Percentiles rank a stretch among this genome's conserved stretches.
These are phyloP conservation scores for Sebastes fasciatus DNA, from an alignment of 2,113 vertebrate genomes.

Conservation along the genomic window DNA sequence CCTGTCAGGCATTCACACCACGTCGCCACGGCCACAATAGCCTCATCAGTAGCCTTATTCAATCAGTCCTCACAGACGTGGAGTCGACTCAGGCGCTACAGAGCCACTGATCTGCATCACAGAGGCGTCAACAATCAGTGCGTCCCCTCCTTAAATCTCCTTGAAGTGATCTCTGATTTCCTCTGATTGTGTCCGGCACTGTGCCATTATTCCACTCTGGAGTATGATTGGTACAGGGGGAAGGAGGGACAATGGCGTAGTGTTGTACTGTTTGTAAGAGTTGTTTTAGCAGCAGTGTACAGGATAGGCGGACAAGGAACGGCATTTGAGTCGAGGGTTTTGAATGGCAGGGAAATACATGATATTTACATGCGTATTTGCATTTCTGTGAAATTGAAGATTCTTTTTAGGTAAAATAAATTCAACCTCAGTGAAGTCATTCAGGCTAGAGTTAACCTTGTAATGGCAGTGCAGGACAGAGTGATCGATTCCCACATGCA, in stretches of 20 bases:
- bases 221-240: slow-evolving; percentile 17
- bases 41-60: slow-evolving; percentile 78
- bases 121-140: slow-evolving; percentile 56
- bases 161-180: slow-evolving; percentile 70
- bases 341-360: neutral
- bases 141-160: slow-evolving; percentile 58
- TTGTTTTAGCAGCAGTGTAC: slow-evolving; percentile 15
- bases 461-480: neutral
- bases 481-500: slow-evolving; percentile 46
- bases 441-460: slow-evolving; percentile 14
- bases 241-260: neutral
- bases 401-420: too few species aligned
- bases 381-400: neutral
- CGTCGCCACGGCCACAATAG: slow-evolving; percentile 66
- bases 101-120: slow-evolving; percentile 63
- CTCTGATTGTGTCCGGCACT: slow-evolving; percentile 44
- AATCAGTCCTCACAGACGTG: slow-evolving; percentile 58
- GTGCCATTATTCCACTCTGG: neutral
- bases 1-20: slow-evolving; percentile 77
- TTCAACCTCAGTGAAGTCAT: neutral
- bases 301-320: neutral
- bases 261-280: slow-evolving; percentile 8
- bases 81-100: slow-evolving; percentile 45
- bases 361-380: slow-evolving; percentile 7
- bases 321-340: neutral